These are phyloP conservation scores for Tragelaphus buxtoni DNA, from an alignment of 2,113 vertebrate species.

Conservation along the genomic window DNA sequence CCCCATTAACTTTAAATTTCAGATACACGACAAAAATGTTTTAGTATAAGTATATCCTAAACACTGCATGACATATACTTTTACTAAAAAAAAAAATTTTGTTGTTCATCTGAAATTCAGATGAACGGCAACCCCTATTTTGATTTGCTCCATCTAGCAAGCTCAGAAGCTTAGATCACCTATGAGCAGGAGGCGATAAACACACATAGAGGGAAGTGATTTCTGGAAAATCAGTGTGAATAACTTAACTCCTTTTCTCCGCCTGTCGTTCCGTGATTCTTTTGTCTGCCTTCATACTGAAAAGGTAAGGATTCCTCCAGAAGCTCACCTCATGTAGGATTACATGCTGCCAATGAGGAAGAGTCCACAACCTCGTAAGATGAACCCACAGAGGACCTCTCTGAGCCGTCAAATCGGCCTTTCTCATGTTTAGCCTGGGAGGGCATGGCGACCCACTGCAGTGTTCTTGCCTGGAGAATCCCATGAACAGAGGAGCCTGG, in stretches of 20 bases:
- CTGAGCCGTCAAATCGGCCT: background rate
- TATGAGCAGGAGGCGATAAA: background rate
- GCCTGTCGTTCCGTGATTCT: background rate
- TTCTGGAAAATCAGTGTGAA: background rate
- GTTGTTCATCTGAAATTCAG: background rate
- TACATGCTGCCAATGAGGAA: background rate
- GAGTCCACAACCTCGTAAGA: background rate
- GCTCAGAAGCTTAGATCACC: background rate
- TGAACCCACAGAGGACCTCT: background rate
- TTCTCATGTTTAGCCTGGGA: background rate
- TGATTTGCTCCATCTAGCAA: background rate
- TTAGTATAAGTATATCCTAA: background rate
- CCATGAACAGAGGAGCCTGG: background rate
- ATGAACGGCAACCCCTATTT: background rate
- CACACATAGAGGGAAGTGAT: no score
- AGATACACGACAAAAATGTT: background rate
- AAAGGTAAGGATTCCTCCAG: background rate
- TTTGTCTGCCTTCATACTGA: background rate
- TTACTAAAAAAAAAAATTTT: background rate
- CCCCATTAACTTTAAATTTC: background rate
- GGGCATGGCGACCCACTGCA: background rate
- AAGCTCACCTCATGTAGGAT: no score
- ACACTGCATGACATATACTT: background rate
- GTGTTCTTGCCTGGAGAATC: background rate
- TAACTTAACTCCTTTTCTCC: background rate